Conservation (phyloP, 2,113 vertebrate genomes). For the Pogona vitticeps region DNA sequence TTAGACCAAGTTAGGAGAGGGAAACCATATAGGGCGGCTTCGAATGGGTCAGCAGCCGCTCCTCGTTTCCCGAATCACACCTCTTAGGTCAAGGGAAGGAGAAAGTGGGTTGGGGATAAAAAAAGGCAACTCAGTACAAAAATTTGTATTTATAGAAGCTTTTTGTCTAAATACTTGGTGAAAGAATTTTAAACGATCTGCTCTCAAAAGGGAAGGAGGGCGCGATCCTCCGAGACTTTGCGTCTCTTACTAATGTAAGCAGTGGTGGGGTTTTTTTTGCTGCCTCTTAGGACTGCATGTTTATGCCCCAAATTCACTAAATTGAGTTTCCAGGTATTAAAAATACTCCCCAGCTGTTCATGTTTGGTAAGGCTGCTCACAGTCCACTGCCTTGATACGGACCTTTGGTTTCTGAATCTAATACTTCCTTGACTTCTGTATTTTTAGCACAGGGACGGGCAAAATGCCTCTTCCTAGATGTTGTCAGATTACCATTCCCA, state of each 20-base stretch:
- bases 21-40: conserved; percentile 64
- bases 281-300: background rate
- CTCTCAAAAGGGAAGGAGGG: background rate
- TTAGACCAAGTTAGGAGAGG: conserved; percentile 23
- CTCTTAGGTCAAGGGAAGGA: conserved; percentile 28
- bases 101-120: background rate
- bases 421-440: too few species aligned
- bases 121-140: conserved; percentile 30
- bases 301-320: background rate
- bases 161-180: conserved; percentile 52
- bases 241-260: background rate
- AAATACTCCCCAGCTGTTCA: background rate
- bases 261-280: background rate
- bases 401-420: background rate
- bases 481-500: too few species aligned
- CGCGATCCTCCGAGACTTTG: conserved; percentile 15
- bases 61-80: conserved; percentile 17
- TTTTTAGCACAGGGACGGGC: too few species aligned
- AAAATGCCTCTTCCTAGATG: too few species aligned
- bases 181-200: conserved; percentile 21
- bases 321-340: background rate
- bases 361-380: background rate
- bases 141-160: conserved; percentile 52
- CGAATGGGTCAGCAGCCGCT: conserved; percentile 23
- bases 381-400: background rate